Conservation (phyloP, 2,113 vertebrate species). For the Cygnus buccinator region DNA sequence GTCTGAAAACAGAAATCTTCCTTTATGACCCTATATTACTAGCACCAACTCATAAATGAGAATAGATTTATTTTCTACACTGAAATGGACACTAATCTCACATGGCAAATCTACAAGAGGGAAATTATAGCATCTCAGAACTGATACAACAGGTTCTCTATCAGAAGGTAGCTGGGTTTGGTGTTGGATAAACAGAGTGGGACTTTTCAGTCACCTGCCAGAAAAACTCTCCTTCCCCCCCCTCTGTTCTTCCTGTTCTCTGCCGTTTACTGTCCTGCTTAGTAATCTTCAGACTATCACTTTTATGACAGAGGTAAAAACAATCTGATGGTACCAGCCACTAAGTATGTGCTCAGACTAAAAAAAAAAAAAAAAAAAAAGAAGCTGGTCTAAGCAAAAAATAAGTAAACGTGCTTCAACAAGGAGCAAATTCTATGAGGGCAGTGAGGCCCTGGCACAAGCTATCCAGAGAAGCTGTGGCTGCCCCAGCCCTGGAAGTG, state of each 20-base stretch:
- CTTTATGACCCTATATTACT: fast-evolving
- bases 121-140: background rate
- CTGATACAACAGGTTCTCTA: background rate
- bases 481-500: too few species aligned
- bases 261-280: background rate
- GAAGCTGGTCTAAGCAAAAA: background rate
- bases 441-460: too few species aligned
- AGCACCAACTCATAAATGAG: background rate
- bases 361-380: too few species aligned
- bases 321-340: background rate
- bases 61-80: background rate
- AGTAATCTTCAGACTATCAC: background rate
- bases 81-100: background rate
- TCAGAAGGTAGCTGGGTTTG: background rate
- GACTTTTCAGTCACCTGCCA: background rate
- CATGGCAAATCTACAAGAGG: background rate
- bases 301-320: background rate
- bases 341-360: background rate
- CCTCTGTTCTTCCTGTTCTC: background rate
- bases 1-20: background rate
- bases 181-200: background rate
- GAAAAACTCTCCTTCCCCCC: background rate
- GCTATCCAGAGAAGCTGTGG: too few species aligned
- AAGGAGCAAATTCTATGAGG: too few species aligned
- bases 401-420: background rate